Base-by-base conservation (phyloP, 2,113 vertebrate genomes). In the Stigmatopora nigra region DNA sequence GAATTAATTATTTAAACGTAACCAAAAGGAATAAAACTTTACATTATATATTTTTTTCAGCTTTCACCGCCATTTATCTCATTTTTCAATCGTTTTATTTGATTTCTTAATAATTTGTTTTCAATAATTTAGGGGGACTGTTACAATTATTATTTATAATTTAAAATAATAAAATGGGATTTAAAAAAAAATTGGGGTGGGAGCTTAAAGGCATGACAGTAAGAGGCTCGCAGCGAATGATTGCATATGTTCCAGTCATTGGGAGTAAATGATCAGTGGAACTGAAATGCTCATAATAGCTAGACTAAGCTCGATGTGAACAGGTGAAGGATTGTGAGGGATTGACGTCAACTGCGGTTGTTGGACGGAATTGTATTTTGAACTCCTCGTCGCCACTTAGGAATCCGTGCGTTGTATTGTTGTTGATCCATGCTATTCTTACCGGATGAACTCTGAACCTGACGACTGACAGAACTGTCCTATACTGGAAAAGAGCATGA, bases 381-480 rank as follows among this genome's bases (percentile, higher is more conserved):
- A 58, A 63, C 44, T 47, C 22, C 35, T 68, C 48, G 71, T 53
- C 20, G 19, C 51, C 63, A 60, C 41, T 70, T 17, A 63, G 46
- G 20, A 65, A 69, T 60, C 61, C 53, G 11, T 60, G 11, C 47
- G n/a, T 46, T 61, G 46, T 49, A 51, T 61, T 1, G 0, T 66
- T 76, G 70, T 67, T 53, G 78, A 67, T 58, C 16, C 51, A 56
- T 68, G 68, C 68, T 85, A 68, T 75, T 79, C 47, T 68, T 68
- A 77, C 45, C 56, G 57, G 8, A 22, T 76, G 64, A 66, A 17
- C 75, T 73, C 25, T 82, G 59, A 75, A 66, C 69, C 46, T 19
- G 22, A 16, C 1, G 58, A 52, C 31, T 47, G 16, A 25, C 52
- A 59, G 70, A 64, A 70, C 73, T 61, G 17, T 31, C 45, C 49